Percentiles rank a stretch among this genome's conserved stretches.
Conservation (phyloP, 2,888 invertebrate genomes). For the Teleogryllus oceanicus region DNA sequence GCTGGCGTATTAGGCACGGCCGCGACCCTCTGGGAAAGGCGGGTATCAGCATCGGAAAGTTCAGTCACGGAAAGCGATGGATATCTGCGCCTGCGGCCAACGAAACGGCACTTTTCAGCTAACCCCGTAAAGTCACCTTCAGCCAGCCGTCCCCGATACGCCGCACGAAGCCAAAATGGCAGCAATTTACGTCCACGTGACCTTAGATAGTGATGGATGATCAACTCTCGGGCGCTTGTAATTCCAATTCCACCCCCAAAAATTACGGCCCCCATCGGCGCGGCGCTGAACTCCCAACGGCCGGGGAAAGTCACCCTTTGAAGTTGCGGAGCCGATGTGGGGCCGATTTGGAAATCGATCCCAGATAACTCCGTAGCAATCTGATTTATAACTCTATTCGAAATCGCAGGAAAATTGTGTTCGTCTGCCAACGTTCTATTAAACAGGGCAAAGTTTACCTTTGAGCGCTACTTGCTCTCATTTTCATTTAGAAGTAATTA, state of each 20-base stretch:
- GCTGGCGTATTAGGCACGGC: no score
- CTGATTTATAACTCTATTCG: slow-evolving; percentile 2
- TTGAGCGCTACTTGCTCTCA: no score
- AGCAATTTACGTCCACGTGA: slow-evolving; percentile 9
- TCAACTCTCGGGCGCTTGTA: neutral
- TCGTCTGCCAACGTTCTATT: neutral
- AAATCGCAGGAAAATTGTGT: neutral
- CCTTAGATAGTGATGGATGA: slow-evolving; percentile 3
- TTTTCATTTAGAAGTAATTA: no score
- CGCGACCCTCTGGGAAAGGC: neutral
- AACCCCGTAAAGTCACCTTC: slow-evolving; percentile 9
- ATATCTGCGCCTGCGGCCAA: neutral
- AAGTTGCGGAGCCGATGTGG: neutral
- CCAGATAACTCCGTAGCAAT: neutral
- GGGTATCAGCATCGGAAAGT: slow-evolving; percentile 1
- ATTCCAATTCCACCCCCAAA: neutral
- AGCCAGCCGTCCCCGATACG: neutral
- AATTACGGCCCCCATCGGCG: neutral
- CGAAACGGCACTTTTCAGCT: slow-evolving; percentile 18
- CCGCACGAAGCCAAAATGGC: slow-evolving; percentile 18
- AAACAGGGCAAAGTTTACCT: no score
- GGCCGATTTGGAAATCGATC: neutral
- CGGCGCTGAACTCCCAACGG: no score
- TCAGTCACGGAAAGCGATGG: slow-evolving; percentile 12
- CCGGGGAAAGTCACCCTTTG: neutral